Evolutionary conservation across 2,797 vertebrate species (phyloP).

Genomic region (Cichlasoma orientale): DNA sequence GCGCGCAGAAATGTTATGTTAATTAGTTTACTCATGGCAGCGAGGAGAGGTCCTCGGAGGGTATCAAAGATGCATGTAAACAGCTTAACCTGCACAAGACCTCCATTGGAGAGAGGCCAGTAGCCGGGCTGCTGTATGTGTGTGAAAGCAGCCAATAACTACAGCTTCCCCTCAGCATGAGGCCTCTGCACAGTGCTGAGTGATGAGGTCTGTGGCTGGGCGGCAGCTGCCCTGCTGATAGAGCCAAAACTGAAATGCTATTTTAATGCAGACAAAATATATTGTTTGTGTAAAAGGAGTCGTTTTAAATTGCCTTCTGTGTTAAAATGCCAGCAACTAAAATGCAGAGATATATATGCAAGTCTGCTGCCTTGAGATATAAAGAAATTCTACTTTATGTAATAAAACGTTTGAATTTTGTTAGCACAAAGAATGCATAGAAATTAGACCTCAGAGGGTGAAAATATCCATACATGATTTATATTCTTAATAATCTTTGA

Average conservation of each 20-base stretch:
- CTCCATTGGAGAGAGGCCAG: conserved; percentile 27
- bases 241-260: conserved; percentile 36
- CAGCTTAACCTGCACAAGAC: conserved; percentile 30
- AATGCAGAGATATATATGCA: neutral
- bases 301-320: neutral
- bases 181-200: conserved; percentile 15
- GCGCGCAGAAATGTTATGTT: conserved; percentile 2
- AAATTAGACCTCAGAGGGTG: conserved; percentile 3
- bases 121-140: conserved; percentile 11
- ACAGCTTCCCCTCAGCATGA: conserved; percentile 27
- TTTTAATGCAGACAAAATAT: conserved; percentile 16
- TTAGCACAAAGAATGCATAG: neutral
- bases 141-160: conserved; percentile 19
- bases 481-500: conserved; percentile 39
- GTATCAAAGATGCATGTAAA: conserved; percentile 36
- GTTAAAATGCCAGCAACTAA: neutral
- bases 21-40: conserved; percentile 21
- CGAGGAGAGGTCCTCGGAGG: neutral
- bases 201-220: conserved; percentile 44
- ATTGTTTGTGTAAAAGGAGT: conserved; percentile 12
- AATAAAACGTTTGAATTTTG: conserved; percentile 8
- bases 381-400: neutral
- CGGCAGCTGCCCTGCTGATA: conserved; percentile 44
- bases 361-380: neutral
- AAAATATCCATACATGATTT: conserved; percentile 24